Conservation (phyloP, 2,888 invertebrate species). For the Lumbricus terrestris region DNA sequence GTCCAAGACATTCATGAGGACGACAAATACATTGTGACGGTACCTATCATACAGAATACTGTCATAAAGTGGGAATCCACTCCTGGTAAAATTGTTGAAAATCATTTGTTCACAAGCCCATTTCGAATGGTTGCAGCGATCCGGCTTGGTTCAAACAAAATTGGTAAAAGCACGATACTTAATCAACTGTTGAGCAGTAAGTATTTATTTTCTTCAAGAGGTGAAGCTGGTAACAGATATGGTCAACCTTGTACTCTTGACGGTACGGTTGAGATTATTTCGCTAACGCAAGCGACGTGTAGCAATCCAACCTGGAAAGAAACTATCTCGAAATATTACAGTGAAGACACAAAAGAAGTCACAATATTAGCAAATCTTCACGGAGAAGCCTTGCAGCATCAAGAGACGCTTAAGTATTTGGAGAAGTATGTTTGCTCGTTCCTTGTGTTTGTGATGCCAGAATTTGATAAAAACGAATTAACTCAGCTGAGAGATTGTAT, state of each 20-base stretch:
- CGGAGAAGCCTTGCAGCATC: background rate
- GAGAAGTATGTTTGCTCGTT: background rate
- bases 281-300: background rate
- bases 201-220: background rate
- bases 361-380: background rate
- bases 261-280: background rate
- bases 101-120: background rate
- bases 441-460: background rate
- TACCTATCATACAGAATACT: background rate
- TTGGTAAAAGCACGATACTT: background rate
- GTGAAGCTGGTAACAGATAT: background rate
- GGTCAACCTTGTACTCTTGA: constrained; percentile 8
- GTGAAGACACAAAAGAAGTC: background rate
- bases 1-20: background rate
- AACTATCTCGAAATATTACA: background rate
- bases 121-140: constrained; percentile 4
- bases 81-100: background rate
- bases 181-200: background rate
- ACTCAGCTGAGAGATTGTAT: background rate
- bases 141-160: background rate
- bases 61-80: background rate
- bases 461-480: background rate
- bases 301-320: background rate
- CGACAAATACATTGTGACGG: constrained; percentile 4
- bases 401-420: background rate